Base-by-base conservation (phyloP, 2,888 invertebrate genomes). In the Noctuana brunneofusca region DNA sequence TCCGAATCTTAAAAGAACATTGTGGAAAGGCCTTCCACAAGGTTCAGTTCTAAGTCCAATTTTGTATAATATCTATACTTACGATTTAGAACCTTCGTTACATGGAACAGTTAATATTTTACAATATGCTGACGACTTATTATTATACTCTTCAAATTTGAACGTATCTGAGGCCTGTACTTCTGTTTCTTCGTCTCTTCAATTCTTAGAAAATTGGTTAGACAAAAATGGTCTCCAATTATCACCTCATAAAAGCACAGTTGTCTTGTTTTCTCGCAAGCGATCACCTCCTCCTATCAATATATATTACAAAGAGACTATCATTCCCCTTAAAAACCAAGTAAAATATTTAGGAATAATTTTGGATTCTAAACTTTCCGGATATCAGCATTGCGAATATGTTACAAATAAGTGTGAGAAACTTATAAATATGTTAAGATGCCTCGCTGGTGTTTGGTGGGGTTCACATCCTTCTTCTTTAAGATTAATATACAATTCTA, bases 21-120 rank as follows among this genome's bases (percentile, higher is more conserved):
- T 38, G 38, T 38, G 38, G 14, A 38, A 38, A 38, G 38, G 38
- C 12, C 38, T 38, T 38, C 38, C 38, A 46, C 46, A 46, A 46
- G 46, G 46, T 20, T 46, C 46, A 20, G 46, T 46, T 16, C 20
- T 46, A 1, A 46, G 46, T 20, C 46, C 46, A 46, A 46, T 46
- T 20, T 4, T 46, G 2, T 46, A 46, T 20, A 46, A 46, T 12
- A 46, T 46, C 9, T 46, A 46, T 12, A 20, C 46, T 11, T 46
- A 46, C 18, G 46, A 46, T 46, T 20, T 46, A 20, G 46, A 46
- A 16, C 8, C 46, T 11, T 16, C 20, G 4, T 11, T 20, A 46
- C 16, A 16, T 46, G 12, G 18, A 9, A 46, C 16, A 20, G 46
- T 46, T 9, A 46, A 46, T 46, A 20, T 46, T 46, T 11, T 46